Evolutionary conservation across 2,113 vertebrate species (phyloP).

Genomic region (Poecile atricapillus): DNA sequence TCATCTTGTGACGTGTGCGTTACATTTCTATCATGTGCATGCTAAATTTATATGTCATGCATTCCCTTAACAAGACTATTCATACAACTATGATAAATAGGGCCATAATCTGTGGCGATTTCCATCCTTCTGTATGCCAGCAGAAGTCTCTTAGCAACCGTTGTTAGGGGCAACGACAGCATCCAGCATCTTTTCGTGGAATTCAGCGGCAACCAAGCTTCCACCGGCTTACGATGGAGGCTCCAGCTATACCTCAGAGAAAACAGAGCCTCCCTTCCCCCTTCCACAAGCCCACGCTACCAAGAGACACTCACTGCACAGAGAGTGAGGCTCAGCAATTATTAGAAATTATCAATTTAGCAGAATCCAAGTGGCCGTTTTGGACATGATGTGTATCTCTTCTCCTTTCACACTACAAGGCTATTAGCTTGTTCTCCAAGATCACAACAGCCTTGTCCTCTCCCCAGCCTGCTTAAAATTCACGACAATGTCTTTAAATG

Average conservation of each 20-base stretch:
- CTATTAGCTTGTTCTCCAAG: background rate
- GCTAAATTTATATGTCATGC: constrained; percentile 33
- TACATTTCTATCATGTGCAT: constrained; percentile 48
- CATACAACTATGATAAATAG: constrained; percentile 71
- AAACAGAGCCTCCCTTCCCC: background rate
- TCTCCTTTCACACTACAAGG: background rate
- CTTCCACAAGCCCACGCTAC: background rate
- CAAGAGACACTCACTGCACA: background rate
- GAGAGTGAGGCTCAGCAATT: background rate
- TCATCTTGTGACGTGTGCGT: background rate
- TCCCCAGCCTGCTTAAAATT: constrained; percentile 65
- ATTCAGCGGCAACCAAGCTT: constrained; percentile 49
- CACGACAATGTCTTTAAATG: constrained; percentile 48
- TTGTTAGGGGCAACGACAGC: constrained; percentile 87
- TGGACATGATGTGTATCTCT: background rate
- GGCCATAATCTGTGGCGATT: constrained; percentile 67
- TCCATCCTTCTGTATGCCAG: constrained; percentile 74
- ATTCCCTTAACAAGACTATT: constrained; percentile 63
- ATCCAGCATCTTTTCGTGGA: constrained; percentile 74
- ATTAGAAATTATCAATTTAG: constrained; percentile 21
- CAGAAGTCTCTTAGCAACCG: constrained; percentile 90
- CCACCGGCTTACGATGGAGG: constrained; percentile 19
- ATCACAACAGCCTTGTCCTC: background rate
- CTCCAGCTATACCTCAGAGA: constrained; percentile 48
- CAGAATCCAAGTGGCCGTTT: background rate